These are phyloP conservation scores for Drosophila helvetica DNA, from an alignment of 2,888 invertebrate genomes.

Conservation along the genomic window DNA sequence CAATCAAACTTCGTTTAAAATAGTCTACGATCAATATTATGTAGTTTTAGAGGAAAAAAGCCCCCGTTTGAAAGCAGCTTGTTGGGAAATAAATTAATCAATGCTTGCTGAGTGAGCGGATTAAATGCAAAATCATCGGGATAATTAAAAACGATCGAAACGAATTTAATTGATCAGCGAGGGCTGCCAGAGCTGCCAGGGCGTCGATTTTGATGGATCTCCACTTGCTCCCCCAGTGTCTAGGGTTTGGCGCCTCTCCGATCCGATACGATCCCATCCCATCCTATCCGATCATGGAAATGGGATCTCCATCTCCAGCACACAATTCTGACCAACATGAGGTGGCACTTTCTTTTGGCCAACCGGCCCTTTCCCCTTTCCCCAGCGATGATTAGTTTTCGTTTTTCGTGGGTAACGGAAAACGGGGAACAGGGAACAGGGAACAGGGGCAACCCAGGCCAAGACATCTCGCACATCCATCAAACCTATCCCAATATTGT, in stretches of 20 bases:
- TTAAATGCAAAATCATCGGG: constrained; percentile 79
- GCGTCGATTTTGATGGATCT: constrained; percentile 64
- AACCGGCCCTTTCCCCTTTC: constrained; percentile 1
- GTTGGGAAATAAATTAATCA: constrained; percentile 48
- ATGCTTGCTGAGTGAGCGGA: constrained; percentile 57
- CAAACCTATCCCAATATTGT: constrained; percentile 48
- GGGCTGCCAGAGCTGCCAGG: constrained; percentile 13
- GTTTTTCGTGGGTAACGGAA: constrained; percentile 24
- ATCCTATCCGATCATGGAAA: constrained; percentile 1
- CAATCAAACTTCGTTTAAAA: constrained; percentile 17
- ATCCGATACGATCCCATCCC: constrained; percentile 13
- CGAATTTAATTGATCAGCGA: constrained; percentile 83
- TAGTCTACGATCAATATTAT: constrained; percentile 25
- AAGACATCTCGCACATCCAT: constrained; percentile 41
- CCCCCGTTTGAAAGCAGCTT: constrained; percentile 10
- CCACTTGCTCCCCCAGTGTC: constrained; percentile 34
- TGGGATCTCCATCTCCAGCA: constrained; percentile 29
- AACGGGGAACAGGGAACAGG: no score
- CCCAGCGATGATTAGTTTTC: constrained; percentile 62
- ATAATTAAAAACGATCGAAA: constrained; percentile 83
- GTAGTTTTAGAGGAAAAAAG: not conserved
- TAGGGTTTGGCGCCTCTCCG: constrained; percentile 10
- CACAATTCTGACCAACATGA: constrained; percentile 59
- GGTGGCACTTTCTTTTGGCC: constrained; percentile 65
- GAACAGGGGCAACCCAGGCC: no score